phyloP scores from a whole-genome alignment of 2,797 vertebrate species.

The Pseudochromis fuscus region DNA sequence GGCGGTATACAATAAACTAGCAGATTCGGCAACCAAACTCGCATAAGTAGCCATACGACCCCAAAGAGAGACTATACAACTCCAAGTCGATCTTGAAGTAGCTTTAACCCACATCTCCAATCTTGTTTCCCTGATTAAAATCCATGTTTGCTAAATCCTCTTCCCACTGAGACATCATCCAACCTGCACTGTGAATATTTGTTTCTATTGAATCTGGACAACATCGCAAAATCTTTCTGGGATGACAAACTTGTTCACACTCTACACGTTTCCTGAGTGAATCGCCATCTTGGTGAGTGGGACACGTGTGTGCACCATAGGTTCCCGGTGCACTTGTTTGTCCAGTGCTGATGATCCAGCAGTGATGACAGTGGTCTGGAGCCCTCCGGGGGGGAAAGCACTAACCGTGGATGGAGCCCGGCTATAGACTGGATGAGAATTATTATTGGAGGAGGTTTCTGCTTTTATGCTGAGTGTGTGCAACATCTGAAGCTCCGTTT shows the following conservation, averaged over 20 bases:
- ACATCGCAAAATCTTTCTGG: too few species aligned
- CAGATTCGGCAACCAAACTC: too few species aligned
- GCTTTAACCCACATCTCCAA: too few species aligned
- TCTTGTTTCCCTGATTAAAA: too few species aligned
- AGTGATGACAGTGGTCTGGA: background rate
- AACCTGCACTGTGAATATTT: too few species aligned
- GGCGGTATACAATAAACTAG: too few species aligned
- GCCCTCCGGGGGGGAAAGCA: background rate
- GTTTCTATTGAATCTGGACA: too few species aligned
- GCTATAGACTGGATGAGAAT: conserved; percentile 33
- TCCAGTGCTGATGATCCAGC: conserved; percentile 32
- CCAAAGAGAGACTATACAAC: too few species aligned
- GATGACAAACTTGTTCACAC: conserved; percentile 7
- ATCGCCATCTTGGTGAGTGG: background rate
- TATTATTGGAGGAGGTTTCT: conserved; percentile 47
- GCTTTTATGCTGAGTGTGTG: conserved; percentile 55
- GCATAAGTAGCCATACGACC: too few species aligned
- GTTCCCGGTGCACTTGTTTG: conserved; percentile 7
- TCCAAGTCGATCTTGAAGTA: too few species aligned
- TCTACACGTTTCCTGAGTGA: background rate
- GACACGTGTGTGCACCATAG: background rate
- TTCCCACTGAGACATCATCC: too few species aligned
- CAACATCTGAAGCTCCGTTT: conserved; percentile 57
- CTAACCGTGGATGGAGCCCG: background rate
- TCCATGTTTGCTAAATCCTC: too few species aligned